phyloP scores from a whole-genome alignment of 2,888 invertebrate genomes.

The Cataglyphis altisquamis region DNA sequence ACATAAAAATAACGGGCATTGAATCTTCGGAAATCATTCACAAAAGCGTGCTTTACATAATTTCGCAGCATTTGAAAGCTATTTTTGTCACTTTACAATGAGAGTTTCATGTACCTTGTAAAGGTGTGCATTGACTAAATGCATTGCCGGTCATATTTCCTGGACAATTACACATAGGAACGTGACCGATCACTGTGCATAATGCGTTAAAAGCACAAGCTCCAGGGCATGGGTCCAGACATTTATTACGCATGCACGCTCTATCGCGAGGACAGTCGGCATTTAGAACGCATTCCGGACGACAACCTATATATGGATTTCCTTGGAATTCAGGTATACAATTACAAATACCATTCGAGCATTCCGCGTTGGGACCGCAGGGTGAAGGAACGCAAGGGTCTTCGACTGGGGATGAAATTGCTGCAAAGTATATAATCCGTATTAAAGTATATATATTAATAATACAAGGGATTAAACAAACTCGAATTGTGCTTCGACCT shows the following conservation, averaged over 20 bases:
- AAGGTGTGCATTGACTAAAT: constrained; percentile 84
- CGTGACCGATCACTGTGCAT: constrained; percentile 92
- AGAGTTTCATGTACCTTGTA: constrained; percentile 81
- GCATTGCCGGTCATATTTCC: constrained; percentile 86
- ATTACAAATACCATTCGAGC: constrained; percentile 90
- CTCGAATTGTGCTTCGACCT: background rate
- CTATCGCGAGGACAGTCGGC: constrained; percentile 90
- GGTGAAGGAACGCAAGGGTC: constrained; percentile 92
- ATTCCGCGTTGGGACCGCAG: constrained; percentile 92
- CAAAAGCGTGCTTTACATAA: background rate
- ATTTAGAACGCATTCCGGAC: constrained; percentile 93
- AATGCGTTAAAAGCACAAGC: constrained; percentile 92
- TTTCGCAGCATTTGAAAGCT: background rate
- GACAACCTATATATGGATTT: constrained; percentile 91
- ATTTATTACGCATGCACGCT: constrained; percentile 92
- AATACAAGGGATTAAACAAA: background rate
- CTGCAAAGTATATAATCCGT: constrained; percentile 56
- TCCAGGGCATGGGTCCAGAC: constrained; percentile 92
- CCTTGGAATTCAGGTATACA: constrained; percentile 92
- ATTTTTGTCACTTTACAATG: background rate
- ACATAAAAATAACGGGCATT: constrained; percentile 22
- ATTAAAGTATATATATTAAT: background rate
- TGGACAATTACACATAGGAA: constrained; percentile 92
- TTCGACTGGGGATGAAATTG: constrained; percentile 72
- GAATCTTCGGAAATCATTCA: background rate